Evolutionary conservation across 2,888 invertebrate species (phyloP).

Genomic region (Dysmachus trigonus): DNA sequence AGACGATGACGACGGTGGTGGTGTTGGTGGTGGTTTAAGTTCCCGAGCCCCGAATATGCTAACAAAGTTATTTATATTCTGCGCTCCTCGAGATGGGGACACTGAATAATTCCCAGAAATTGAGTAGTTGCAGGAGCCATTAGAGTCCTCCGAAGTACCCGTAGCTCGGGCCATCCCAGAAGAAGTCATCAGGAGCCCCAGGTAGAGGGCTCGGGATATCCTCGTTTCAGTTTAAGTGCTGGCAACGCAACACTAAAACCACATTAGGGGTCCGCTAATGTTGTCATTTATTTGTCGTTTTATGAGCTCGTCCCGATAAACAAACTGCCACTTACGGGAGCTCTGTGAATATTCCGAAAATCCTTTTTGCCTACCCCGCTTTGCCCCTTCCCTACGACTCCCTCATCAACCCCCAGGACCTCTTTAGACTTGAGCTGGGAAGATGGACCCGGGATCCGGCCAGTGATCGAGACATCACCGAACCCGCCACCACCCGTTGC

Average conservation of each 20-base stretch:
- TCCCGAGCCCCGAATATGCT: not conserved
- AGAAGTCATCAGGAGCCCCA: slow-evolving; percentile 16
- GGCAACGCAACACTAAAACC: slow-evolving; percentile 24
- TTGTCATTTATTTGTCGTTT: slow-evolving; percentile 44
- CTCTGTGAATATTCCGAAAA: slow-evolving; percentile 28
- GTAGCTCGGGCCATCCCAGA: not conserved
- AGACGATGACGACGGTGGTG: not conserved
- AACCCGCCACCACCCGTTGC: not conserved
- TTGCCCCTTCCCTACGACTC: not conserved
- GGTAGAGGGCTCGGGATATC: slow-evolving; percentile 3
- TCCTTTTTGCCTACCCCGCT: not conserved
- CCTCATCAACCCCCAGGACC: not conserved
- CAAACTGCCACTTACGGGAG: slow-evolving; percentile 36
- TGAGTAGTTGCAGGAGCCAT: slow-evolving; percentile 15
- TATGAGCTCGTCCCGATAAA: slow-evolving; percentile 40
- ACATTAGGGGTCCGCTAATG: slow-evolving; percentile 43
- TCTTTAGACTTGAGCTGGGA: not conserved
- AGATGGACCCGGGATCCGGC: not conserved
- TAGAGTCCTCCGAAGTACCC: not conserved
- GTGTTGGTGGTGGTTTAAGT: no score
- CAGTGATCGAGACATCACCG: not conserved
- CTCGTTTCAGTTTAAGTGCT: slow-evolving; percentile 25
- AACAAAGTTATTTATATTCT: slow-evolving; percentile 36
- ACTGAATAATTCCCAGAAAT: slow-evolving; percentile 22
- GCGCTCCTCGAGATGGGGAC: slow-evolving; percentile 1